Evolutionary conservation across 2,797 vertebrate genomes (phyloP).

Genomic region (Nyctibius grandis): DNA sequence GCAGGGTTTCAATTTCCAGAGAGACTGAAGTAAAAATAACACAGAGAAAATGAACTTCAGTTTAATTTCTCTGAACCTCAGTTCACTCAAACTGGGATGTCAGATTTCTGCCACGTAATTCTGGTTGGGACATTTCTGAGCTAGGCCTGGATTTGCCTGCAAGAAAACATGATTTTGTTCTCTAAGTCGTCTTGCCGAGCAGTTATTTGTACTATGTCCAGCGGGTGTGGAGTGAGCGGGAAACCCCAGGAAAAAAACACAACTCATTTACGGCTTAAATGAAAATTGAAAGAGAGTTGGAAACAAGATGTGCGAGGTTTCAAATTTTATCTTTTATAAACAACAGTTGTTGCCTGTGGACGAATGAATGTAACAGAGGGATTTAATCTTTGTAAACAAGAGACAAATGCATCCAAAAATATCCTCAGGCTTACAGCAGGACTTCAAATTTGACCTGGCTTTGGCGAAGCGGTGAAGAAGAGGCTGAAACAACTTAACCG

Average conservation of each 20-base stretch:
- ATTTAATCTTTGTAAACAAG: slow-evolving; percentile 34
- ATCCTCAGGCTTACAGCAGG: not conserved
- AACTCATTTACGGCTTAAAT: slow-evolving; percentile 1
- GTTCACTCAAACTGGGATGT: not conserved
- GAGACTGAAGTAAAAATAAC: not conserved
- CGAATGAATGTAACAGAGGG: not conserved
- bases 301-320: not conserved
- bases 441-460: not conserved
- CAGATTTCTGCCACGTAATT: not conserved
- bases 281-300: slow-evolving; percentile 6
- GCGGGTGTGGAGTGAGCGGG: not conserved
- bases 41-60: not conserved
- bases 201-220: not conserved
- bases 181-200: not conserved
- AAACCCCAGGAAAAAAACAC: slow-evolving; percentile 25
- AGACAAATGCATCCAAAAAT: not conserved
- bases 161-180: not conserved
- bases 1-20: not conserved
- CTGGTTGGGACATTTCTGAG: not conserved
- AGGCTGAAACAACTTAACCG: not conserved
- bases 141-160: not conserved
- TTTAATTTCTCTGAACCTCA: not conserved
- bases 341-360: not conserved
- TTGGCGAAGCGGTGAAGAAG: not conserved
- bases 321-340: not conserved